Percentiles rank a stretch among this genome's conserved stretches.
Conservation (phyloP, 2,797 vertebrate genomes). For the Florisuga fusca region DNA sequence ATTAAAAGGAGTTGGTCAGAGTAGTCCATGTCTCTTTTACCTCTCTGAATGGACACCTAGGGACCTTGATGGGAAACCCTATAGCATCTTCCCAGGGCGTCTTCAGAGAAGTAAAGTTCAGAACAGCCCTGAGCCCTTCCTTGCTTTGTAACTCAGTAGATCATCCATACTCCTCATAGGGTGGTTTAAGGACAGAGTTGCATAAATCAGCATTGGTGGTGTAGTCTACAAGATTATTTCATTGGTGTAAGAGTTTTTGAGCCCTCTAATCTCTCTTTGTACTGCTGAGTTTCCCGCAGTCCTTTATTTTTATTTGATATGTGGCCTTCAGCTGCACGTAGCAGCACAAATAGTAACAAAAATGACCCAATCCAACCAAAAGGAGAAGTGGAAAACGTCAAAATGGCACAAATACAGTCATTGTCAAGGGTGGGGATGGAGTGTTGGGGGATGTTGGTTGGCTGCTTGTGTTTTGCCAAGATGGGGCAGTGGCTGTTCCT, state of each 20-base stretch:
- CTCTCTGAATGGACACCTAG: not conserved
- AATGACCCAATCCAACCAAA: not conserved
- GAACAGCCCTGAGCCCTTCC: not conserved
- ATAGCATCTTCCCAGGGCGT: not conserved
- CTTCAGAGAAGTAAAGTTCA: not conserved
- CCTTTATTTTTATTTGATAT: rapidly evolving
- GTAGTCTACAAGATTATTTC: not conserved
- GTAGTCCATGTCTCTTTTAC: not conserved
- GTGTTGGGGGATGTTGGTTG: not conserved
- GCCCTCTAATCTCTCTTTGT: not conserved
- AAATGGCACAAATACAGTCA: not conserved
- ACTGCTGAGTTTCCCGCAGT: not conserved
- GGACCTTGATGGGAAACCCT: not conserved
- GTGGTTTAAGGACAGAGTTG: not conserved
- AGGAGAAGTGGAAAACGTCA: not conserved
- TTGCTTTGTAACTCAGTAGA: not conserved
- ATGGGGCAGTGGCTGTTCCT: not conserved
- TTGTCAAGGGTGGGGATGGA: not conserved
- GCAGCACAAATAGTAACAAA: not conserved
- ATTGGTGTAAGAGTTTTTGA: not conserved
- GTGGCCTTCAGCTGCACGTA: not conserved
- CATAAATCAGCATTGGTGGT: not conserved
- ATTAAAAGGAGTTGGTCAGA: not conserved
- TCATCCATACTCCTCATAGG: no score
- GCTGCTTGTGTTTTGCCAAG: not conserved